phyloP scores from a whole-genome alignment of 1,140 invertebrate genomes.

The Panagrolaimus sp. region DNA sequence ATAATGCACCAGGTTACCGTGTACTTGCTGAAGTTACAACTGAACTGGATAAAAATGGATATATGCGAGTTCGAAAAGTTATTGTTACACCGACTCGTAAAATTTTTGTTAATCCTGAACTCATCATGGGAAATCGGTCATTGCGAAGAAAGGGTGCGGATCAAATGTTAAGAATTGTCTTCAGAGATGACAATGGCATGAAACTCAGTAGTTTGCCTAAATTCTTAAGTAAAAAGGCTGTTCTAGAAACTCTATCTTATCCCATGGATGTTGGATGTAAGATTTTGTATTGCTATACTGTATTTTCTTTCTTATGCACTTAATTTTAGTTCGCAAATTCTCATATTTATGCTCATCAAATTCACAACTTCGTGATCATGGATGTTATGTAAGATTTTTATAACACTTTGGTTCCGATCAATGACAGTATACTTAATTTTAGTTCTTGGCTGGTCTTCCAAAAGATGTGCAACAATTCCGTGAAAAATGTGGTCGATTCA shows the following conservation, averaged over 20 bases:
- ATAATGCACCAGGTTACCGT: no score
- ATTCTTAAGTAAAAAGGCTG: no score
- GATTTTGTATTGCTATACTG: background rate
- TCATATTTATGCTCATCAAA: slow-evolving; percentile 39
- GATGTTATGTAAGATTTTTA: slow-evolving; percentile 32
- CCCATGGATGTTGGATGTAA: slow-evolving; percentile 1
- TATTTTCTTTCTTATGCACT: background rate
- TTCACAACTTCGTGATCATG: slow-evolving; percentile 50
- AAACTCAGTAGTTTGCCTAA: no score
- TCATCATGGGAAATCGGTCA: slow-evolving; percentile 41
- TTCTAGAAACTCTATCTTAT: no score
- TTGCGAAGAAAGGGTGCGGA: slow-evolving; percentile 39
- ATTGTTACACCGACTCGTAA: slow-evolving; percentile 41
- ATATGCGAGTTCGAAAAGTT: slow-evolving; percentile 6
- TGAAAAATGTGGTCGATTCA: slow-evolving; percentile 42
- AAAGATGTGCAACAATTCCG: slow-evolving; percentile 24
- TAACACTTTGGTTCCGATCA: background rate
- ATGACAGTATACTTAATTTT: background rate
- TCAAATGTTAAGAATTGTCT: slow-evolving; percentile 32
- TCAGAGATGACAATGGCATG: slow-evolving; percentile 31
- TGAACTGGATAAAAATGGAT: background rate
- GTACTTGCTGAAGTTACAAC: no score
- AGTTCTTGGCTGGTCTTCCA: slow-evolving; percentile 34
- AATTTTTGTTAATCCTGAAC: slow-evolving; percentile 37
- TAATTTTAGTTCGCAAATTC: background rate